phyloP scores from a whole-genome alignment of 2,888 invertebrate species.

The Anthoptus insignis region DNA sequence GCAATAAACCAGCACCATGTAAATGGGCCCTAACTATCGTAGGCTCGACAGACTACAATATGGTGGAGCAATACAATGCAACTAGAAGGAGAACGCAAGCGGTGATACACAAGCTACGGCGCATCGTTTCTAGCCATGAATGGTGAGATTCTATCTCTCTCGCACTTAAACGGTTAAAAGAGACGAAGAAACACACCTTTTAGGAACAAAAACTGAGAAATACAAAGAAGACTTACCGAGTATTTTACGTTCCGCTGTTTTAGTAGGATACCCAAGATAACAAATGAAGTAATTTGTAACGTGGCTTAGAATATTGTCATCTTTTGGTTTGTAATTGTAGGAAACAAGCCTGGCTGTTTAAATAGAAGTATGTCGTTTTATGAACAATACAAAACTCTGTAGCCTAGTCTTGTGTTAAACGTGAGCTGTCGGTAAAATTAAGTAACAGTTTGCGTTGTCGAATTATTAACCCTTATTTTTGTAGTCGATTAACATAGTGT shows the following conservation, averaged over 20 bases:
- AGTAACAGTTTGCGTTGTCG: too few species aligned
- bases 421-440: too few species aligned
- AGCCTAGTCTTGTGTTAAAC: too few species aligned
- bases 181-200: conserved; percentile 34
- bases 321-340: conserved; percentile 11
- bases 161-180: conserved; percentile 42
- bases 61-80: conserved; percentile 62
- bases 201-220: conserved; percentile 38
- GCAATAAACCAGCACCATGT: too few species aligned
- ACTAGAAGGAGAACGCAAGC: conserved; percentile 58
- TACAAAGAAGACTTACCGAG: conserved; percentile 43
- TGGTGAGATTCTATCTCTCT: conserved; percentile 56
- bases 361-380: conserved; percentile 14
- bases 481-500: too few species aligned
- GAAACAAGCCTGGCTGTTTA: conserved; percentile 11
- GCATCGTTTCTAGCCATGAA: conserved; percentile 57
- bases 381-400: too few species aligned
- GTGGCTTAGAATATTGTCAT: conserved; percentile 18
- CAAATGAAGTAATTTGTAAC: conserved; percentile 21
- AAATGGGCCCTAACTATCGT: too few species aligned
- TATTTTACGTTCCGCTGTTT: conserved; percentile 39
- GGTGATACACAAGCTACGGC: conserved; percentile 58
- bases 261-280: conserved; percentile 14
- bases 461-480: too few species aligned
- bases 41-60: too few species aligned